Conservation (phyloP, 1,140 invertebrate genomes). For the Oryctes rhinoceros region DNA sequence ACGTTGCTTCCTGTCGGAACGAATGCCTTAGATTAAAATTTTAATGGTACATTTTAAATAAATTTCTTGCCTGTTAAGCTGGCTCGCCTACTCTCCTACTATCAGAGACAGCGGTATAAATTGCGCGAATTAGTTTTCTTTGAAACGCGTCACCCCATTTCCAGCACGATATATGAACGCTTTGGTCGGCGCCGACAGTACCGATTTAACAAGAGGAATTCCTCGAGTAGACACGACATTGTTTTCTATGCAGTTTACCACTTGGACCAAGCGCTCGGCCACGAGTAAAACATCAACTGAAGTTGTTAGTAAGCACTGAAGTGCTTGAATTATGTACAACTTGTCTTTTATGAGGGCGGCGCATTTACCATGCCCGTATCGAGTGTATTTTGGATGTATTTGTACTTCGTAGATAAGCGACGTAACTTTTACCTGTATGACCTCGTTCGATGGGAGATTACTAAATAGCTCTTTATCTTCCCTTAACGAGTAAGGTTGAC, state of each 20-base stretch:
- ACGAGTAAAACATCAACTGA: background rate
- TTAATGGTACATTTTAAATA: conserved; percentile 38
- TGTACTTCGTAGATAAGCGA: no score
- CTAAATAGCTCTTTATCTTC: no score
- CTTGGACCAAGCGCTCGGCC: background rate
- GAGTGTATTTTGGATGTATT: no score
- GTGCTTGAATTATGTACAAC: no score
- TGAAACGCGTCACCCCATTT: conserved; percentile 33
- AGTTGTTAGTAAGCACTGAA: background rate
- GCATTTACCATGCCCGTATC: no score
- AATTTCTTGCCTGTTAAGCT: conserved; percentile 33
- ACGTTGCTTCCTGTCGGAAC: conserved; percentile 32
- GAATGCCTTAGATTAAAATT: conserved; percentile 36
- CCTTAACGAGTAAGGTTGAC: no score
- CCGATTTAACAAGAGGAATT: conserved; percentile 31
- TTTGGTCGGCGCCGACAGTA: conserved; percentile 17
- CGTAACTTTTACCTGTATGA: no score
- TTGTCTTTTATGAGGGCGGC: no score
- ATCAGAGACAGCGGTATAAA: conserved; percentile 31
- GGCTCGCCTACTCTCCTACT: conserved; percentile 17
- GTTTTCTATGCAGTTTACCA: background rate
- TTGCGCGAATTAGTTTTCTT: conserved; percentile 35
- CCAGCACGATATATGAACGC: conserved; percentile 33
- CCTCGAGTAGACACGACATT: conserved; percentile 14
- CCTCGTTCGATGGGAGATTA: no score